A percentile compares a stretch with the other conserved stretches of the same genome.
Conservation (phyloP, 2,797 vertebrate species). For the Sebastes minor region DNA sequence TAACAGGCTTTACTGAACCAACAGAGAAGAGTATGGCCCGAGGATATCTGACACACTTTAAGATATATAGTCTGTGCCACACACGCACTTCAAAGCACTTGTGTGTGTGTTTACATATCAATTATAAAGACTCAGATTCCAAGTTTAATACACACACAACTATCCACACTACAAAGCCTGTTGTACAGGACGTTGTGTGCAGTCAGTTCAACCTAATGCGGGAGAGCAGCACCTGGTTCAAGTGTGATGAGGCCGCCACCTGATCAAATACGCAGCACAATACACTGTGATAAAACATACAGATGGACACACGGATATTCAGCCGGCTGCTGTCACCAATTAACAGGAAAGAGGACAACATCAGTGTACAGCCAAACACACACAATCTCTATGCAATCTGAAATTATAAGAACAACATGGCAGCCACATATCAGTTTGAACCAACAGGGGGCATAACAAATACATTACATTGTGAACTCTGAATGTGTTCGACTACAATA, state of each 20-base stretch:
- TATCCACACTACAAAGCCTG: constrained; percentile 53
- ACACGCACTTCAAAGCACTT: constrained; percentile 56
- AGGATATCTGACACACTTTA: constrained; percentile 56
- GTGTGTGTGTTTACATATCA: constrained; percentile 56
- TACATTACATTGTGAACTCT: constrained; percentile 7
- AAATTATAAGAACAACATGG: constrained; percentile 1
- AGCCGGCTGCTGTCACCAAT: constrained; percentile 16
- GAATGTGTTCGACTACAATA: neutral
- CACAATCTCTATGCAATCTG: neutral
- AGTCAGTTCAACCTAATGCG: constrained; percentile 21
- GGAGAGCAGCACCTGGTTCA: constrained; percentile 47
- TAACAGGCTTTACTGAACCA: constrained; percentile 35
- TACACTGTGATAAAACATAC: constrained; percentile 7
- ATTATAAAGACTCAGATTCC: constrained; percentile 54
- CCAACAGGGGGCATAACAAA: constrained; percentile 39
- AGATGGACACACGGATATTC: neutral
- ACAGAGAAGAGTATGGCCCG: constrained; percentile 14
- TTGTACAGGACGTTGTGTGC: constrained; percentile 34
- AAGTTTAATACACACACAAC: constrained; percentile 53
- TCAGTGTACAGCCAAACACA: neutral
- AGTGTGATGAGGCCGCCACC: constrained; percentile 40
- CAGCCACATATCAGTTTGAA: neutral
- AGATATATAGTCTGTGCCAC: constrained; percentile 34
- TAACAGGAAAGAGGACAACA: neutral
- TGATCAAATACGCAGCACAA: constrained; percentile 60